Base-by-base conservation (phyloP, 2,797 vertebrate genomes). In the Menidia menidia region DNA sequence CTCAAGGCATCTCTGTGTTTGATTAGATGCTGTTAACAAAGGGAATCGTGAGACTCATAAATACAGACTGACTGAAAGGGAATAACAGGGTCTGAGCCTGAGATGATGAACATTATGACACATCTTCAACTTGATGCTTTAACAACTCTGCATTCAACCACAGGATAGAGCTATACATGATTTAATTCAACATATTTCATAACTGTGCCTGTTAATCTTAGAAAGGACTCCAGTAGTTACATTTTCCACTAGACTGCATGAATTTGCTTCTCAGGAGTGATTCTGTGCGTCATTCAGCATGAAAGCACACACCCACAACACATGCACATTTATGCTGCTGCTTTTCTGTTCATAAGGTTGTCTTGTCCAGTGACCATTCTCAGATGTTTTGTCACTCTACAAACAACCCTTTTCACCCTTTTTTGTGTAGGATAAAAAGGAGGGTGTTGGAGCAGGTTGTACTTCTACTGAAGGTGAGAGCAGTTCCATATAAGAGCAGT, bases 1-100 rank as follows among this genome's bases (percentile, higher is more conserved):
- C 83, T 88, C 77, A 51, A 70, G 80, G 89, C 85, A 62, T 87
- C 91, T 85, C 85, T 84, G 83, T 75, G 58, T 78, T 81, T 73
- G 76, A 82, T 86, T 87, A 87, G 51, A 71, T 86, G 81, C 44
- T 84, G 81, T 73, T 71, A 73, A 92, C 92, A 77, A 68, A 39
- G 50, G 68, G 53, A 76, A 58, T 80, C 61, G 30, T 68, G 64
- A 74, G 63, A 60, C 68, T 64, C 63, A 85, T 73, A 86, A 75
- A 78, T 8, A 78, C 70, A 85, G 72, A 76, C 1, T 33, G 75
- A 71, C 63, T 60, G 52, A 81, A 61, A 71, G 42, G 57, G 48
- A 80, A 64, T 50, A 82, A 43, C 39, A 71, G 47, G 64, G 59
- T 31, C 33, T 31, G 9, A 77, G 58, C 54, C 31, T 63, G 60